phyloP scores from a whole-genome alignment of 2,797 vertebrate species.

The Lagorchestes hirsutus region DNA sequence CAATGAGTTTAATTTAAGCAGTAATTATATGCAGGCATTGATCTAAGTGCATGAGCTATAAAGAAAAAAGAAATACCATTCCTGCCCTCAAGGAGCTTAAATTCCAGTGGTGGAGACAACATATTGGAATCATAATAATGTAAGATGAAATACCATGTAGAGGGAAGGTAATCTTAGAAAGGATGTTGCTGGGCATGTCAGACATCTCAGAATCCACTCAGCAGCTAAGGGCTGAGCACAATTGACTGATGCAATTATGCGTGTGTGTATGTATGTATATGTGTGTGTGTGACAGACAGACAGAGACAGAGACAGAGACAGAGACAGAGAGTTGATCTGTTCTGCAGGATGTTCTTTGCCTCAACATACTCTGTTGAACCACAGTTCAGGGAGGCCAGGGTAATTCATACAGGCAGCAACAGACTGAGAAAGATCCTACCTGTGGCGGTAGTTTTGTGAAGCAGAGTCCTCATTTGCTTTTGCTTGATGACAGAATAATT shows the following conservation, averaged over 20 bases:
- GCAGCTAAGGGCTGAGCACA: slow-evolving; percentile 43
- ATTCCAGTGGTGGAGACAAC: background rate
- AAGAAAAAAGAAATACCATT: background rate
- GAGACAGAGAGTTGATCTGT: slow-evolving; percentile 49
- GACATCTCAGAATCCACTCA: background rate
- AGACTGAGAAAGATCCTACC: slow-evolving; percentile 61
- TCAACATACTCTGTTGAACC: slow-evolving; percentile 25
- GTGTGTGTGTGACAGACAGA: too few relatives aligned
- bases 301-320: background rate
- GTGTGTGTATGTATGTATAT: too few relatives aligned
- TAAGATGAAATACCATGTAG: background rate
- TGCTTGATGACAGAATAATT: slow-evolving; percentile 69
- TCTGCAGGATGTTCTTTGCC: slow-evolving; percentile 27
- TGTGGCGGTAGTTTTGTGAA: slow-evolving; percentile 65
- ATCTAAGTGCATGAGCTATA: background rate
- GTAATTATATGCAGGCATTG: background rate
- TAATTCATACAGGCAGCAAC: slow-evolving; percentile 63
- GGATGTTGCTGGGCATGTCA: background rate
- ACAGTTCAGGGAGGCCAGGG: slow-evolving; percentile 67
- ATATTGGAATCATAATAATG: background rate
- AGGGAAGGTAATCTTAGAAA: background rate
- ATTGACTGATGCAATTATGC: background rate
- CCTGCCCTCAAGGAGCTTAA: background rate
- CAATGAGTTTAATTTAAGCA: too few relatives aligned
- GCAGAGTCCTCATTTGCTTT: slow-evolving; percentile 73